These are phyloP conservation scores for Bursaphelenchus okinawaensis DNA, from an alignment of 2,888 invertebrate species.

Conservation along the genomic window DNA sequence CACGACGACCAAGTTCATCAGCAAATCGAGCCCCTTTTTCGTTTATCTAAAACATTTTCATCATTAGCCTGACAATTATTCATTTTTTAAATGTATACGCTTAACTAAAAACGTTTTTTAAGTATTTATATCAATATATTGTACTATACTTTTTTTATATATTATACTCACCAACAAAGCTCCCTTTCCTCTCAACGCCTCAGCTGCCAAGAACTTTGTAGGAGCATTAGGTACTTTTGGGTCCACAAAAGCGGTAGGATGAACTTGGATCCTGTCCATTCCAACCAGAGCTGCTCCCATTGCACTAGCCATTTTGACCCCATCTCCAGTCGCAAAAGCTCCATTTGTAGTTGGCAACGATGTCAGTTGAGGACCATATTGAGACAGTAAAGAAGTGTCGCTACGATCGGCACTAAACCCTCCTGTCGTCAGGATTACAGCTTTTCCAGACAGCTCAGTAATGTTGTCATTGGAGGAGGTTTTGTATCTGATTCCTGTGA, in stretches of 20 bases:
- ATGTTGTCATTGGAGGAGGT: not conserved
- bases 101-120: too few relatives aligned
- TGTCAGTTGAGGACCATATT: slow-evolving; percentile 41
- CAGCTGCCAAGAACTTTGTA: slow-evolving; percentile 58
- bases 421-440: slow-evolving; percentile 56
- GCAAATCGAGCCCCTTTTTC: slow-evolving; percentile 51
- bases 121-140: too few relatives aligned
- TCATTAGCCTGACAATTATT: too few relatives aligned
- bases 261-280: slow-evolving; percentile 53
- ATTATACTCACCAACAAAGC: slow-evolving; percentile 44
- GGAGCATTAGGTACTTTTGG: slow-evolving; percentile 46
- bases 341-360: slow-evolving; percentile 57
- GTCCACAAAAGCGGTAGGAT: slow-evolving; percentile 56
- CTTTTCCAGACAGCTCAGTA: slow-evolving; percentile 42
- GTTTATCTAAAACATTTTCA: slow-evolving; percentile 46
- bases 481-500: slow-evolving; percentile 39
- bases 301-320: slow-evolving; percentile 50
- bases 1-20: slow-evolving; percentile 56
- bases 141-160: too few relatives aligned
- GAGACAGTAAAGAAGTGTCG: slow-evolving; percentile 41
- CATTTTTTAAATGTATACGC: too few relatives aligned
- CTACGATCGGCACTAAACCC: slow-evolving; percentile 53
- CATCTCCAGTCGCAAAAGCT: slow-evolving; percentile 51
- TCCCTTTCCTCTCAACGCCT: slow-evolving; percentile 56
- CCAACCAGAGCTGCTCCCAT: slow-evolving; percentile 54